phyloP scores from a whole-genome alignment of 2,113 vertebrate species.

The Nibea albiflora region DNA sequence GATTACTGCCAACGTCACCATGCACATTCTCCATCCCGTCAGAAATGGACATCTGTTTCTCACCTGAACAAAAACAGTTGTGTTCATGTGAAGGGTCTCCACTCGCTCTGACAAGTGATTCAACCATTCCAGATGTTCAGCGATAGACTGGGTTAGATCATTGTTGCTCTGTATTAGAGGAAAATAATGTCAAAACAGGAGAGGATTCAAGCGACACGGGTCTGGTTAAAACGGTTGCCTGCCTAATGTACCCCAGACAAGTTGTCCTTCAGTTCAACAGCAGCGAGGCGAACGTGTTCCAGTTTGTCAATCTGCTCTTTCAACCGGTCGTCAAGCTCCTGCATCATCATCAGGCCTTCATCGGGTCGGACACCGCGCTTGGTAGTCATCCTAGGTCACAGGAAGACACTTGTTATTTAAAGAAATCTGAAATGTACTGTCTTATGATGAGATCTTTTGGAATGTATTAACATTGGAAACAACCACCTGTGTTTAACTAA shows the following conservation, averaged over 20 bases:
- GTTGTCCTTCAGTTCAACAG: constrained; percentile 78
- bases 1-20: not conserved
- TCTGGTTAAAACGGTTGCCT: not conserved
- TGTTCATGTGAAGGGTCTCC: constrained; percentile 85
- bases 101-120: constrained; percentile 80
- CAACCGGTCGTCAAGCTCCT: constrained; percentile 84
- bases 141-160: constrained; percentile 78
- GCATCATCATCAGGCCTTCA: constrained; percentile 85
- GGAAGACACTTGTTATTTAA: not conserved
- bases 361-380: constrained; percentile 51
- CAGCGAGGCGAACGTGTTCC: constrained; percentile 82
- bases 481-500: too few relatives aligned
- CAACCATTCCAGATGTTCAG: constrained; percentile 83
- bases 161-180: constrained; percentile 57
- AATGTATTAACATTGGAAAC: too few relatives aligned
- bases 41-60: not conserved
- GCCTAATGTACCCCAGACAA: constrained; percentile 65
- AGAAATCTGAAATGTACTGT: not conserved
- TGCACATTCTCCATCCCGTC: not conserved
- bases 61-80: constrained; percentile 84
- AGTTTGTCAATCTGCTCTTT: constrained; percentile 85
- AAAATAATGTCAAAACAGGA: not conserved
- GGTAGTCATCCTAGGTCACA: constrained; percentile 64
- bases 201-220: not conserved
- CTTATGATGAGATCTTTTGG: too few relatives aligned